Conservation (phyloP, 2,888 invertebrate genomes). For the Ganaspis brasiliensis region DNA sequence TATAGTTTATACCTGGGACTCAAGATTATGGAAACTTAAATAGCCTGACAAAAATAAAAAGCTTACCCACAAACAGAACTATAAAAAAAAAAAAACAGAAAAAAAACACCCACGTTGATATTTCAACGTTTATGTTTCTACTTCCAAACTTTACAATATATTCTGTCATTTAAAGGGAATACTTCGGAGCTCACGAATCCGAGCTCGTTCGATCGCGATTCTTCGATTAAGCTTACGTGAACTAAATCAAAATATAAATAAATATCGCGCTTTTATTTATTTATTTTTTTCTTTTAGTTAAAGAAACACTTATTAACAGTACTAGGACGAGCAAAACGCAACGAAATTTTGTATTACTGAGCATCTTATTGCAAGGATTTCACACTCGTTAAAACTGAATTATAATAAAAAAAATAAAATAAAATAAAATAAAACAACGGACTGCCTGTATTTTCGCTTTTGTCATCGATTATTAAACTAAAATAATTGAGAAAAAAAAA, state of each 20-base stretch:
- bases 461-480: not conserved
- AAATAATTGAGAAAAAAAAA: not conserved
- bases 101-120: too few species aligned
- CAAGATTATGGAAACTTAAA: slow-evolving; percentile 26
- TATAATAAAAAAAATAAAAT: slow-evolving; percentile 3
- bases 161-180: slow-evolving; percentile 19
- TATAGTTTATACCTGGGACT: slow-evolving; percentile 37
- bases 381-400: slow-evolving; percentile 31
- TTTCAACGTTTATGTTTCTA: slow-evolving; percentile 29
- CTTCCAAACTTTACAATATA: slow-evolving; percentile 38
- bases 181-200: not conserved
- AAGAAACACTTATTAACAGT: slow-evolving; percentile 38
- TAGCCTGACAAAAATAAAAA: not conserved
- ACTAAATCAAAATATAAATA: slow-evolving; percentile 39
- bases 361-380: slow-evolving; percentile 36
- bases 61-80: slow-evolving; percentile 22
- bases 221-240: slow-evolving; percentile 19
- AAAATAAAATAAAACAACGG: slow-evolving; percentile 18
- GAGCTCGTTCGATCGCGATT: slow-evolving; percentile 19
- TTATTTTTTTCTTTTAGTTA: slow-evolving; percentile 9
- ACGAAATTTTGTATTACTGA: slow-evolving; percentile 28
- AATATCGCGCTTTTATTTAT: slow-evolving; percentile 28
- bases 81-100: slow-evolving; percentile 18
- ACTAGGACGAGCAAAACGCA: slow-evolving; percentile 34
- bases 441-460: slow-evolving; percentile 33